Evolutionary conservation across 2,113 vertebrate species (phyloP), one percentile per base, ranked within the genome.

Genomic region (Steatornis caripensis): DNA sequence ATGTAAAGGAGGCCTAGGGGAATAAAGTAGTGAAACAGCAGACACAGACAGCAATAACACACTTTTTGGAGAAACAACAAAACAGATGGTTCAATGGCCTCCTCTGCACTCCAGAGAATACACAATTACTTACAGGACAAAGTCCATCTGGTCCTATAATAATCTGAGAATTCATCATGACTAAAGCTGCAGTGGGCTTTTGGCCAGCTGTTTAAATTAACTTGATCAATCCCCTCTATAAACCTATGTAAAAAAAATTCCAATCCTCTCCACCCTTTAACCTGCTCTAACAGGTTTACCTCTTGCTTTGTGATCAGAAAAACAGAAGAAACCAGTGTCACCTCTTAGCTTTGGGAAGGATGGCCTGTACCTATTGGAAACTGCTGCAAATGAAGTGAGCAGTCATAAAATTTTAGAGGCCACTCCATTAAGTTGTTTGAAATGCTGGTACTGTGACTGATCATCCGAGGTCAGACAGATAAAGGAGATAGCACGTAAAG

Each of bases 121-220:
- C 30, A 85, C 61, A 94, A 85, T 95, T 95, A 92, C 74, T 95
- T 95, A 96, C 70, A 92, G 94, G 92, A 96, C 87, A 95, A 95
- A 92, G 74, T 87, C 92, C 95, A 97, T 97, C 95, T 97, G 94
- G 92, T 85, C 81, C 86, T 89, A 53, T 77, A 89, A 97, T 83
- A 91, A 91, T 79, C 32, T 89, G 74, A 87, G 66, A 82, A 93
- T 97, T 79, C 91, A 79, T 93, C 65, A 69, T 55, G 62, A 77
- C 61, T 85, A 69, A 95, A 93, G 85, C 74, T 87, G 57, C 61
- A 82, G 21, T 51, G 69, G 69, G 49, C 26, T 74, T 94, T 93
- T 91, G 84, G 77, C 84, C 81, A 93, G 77, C 43, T 79, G 34
- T 92, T 96, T 82, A 93, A 91, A 96, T 89, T 89, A 87, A 79